Evolutionary conservation across 2,888 invertebrate species (phyloP), one percentile per base, ranked within the genome.

Genomic region (Keiferia lycopersicella): DNA sequence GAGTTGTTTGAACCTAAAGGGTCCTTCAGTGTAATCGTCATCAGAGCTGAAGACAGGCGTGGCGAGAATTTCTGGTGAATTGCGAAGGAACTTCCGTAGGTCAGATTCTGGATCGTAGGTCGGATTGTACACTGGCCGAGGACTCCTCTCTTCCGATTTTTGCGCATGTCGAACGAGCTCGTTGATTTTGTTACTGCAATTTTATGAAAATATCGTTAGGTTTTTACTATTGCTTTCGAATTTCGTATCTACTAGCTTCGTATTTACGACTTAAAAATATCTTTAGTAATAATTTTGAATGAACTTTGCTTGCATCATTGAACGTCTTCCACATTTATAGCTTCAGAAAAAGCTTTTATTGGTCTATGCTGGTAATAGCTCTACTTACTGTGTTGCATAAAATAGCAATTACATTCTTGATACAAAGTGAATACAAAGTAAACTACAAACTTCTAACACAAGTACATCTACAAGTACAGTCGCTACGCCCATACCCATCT

Each of bases 1-100:
- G 14, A 95, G 79, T 71, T 94, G 94, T 59, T 95, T 91, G 75
- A 95, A 95, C 73, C 95, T 93, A 78, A 94, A 95, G 0, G 95
- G 95, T 0, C 95, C 95, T 56, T 93, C 92, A 11, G 92, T 92
- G 70, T 94, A 94, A 68, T 93, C 93, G 16, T 90, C 88, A 34
- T 93, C 92, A 1, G 89, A 87, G 62, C 87, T 89, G 66, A 90
- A 87, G 11, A 87, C 74, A 0, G 89, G 90, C 0, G 90, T 91
- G 34, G 91, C 88, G 67, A 92, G 83, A 50, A 90, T 90, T 75
- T 91, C 90, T 0, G 91, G 91, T 0, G 91, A 87, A 68, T 91
- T 89, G 1, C 92, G 84, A 0, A 92, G 85, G 62, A 92, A 87
- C 71, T 88, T 88, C 11, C 92, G 81, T 8, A 93, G 76, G 66